A percentile compares a stretch with the other conserved stretches of the same genome.
Conservation (phyloP, 2,797 vertebrate species). For the Neosalanx taihuensis region DNA sequence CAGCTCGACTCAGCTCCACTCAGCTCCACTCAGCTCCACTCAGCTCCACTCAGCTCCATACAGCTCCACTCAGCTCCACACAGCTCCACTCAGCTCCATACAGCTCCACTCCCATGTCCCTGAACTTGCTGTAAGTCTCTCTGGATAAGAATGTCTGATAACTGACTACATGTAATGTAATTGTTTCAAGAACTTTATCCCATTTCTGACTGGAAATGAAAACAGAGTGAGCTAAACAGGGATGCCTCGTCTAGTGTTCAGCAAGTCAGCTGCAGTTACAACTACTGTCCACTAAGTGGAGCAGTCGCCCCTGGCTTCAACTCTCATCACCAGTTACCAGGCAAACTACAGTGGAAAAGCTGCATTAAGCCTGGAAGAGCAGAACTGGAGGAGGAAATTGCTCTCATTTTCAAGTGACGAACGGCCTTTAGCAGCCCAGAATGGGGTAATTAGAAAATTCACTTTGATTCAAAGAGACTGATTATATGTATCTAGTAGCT, state of each 20-base stretch:
- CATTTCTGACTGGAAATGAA: neutral
- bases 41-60: too few species aligned
- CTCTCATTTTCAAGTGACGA: constrained; percentile 51
- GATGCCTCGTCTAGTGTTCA: neutral
- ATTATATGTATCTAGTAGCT: neutral
- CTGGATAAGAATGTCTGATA: too few species aligned
- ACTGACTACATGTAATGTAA: too few species aligned
- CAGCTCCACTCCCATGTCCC: too few species aligned
- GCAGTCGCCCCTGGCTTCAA: constrained; percentile 38
- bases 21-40: too few species aligned
- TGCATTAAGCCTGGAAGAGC: constrained; percentile 28
- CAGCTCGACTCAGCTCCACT: too few species aligned
- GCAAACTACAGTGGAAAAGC: constrained; percentile 19
- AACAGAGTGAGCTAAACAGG: neutral
- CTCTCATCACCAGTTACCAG: constrained; percentile 4
- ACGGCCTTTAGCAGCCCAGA: constrained; percentile 45
- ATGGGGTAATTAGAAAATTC: constrained; percentile 49
- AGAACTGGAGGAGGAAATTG: constrained; percentile 37
- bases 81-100: too few species aligned
- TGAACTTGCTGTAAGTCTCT: too few species aligned
- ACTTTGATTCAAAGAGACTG: constrained; percentile 49
- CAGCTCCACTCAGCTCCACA: too few species aligned
- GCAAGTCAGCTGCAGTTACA: constrained; percentile 9
- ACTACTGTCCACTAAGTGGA: constrained; percentile 50
- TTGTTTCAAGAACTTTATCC: neutral